phyloP scores from a whole-genome alignment of 1,140 invertebrate genomes.

The Saxidomus purpurata region DNA sequence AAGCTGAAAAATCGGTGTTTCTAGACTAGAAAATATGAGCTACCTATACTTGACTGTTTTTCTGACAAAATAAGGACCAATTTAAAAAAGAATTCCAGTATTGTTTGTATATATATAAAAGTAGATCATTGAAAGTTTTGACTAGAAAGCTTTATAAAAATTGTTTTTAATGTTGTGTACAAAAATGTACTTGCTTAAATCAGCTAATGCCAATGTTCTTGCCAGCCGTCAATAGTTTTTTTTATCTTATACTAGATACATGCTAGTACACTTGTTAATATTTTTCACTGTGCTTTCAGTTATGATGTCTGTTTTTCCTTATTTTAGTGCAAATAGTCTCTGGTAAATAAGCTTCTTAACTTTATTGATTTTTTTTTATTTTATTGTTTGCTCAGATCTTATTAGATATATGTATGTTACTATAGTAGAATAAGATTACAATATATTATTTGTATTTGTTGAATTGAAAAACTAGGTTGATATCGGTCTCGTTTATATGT shows the following conservation, averaged over 20 bases:
- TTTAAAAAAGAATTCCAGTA: background rate
- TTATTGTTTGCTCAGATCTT: conserved; percentile 17
- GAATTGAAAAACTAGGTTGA: background rate
- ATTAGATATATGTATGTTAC: background rate
- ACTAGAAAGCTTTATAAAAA: background rate
- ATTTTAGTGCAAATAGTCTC: too few relatives aligned
- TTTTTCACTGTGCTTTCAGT: background rate
- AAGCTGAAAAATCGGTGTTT: too few relatives aligned
- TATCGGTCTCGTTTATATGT: background rate
- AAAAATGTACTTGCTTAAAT: background rate
- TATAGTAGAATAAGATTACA: background rate
- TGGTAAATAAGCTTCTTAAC: background rate
- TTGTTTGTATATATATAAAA: background rate
- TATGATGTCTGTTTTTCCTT: background rate
- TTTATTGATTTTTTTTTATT: background rate
- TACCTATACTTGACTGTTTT: background rate
- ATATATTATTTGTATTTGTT: background rate
- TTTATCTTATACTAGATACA: background rate
- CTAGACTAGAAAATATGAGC: too few relatives aligned
- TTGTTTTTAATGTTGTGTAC: too few relatives aligned
- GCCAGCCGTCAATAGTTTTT: background rate
- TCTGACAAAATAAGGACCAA: background rate
- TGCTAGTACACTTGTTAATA: background rate
- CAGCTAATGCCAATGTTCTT: conserved; percentile 16
- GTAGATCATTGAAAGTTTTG: background rate